A percentile compares a stretch with the other conserved stretches of the same genome.
Evolutionary conservation across 2,888 invertebrate species (phyloP).

Genomic region (Plebejus argus): DNA sequence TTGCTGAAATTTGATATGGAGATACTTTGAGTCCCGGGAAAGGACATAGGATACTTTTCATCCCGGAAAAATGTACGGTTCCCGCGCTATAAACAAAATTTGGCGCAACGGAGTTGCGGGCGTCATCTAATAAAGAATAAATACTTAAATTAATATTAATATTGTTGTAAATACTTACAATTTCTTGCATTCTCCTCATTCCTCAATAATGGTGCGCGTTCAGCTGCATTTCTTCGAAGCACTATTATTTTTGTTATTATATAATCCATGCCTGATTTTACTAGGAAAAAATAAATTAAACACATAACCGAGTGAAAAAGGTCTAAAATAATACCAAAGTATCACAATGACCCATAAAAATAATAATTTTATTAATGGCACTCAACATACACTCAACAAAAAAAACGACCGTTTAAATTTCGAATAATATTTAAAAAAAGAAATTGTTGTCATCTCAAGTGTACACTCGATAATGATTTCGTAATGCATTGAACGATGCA

Average conservation of each 20-base stretch:
- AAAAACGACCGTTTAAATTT: not conserved
- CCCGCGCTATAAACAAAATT: no score
- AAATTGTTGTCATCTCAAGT: not conserved
- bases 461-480: conserved; percentile 9
- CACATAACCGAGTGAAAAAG: not conserved
- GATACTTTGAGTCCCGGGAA: no score
- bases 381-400: not conserved
- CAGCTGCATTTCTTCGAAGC: not conserved
- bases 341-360: not conserved
- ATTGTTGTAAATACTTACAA: not conserved
- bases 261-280: not conserved
- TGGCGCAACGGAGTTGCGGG: no score
- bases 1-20: no score
- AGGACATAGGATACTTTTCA: no score
- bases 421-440: not conserved
- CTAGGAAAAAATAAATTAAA: conserved; percentile 4
- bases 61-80: no score
- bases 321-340: not conserved
- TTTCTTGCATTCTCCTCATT: not conserved
- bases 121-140: no score
- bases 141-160: no score
- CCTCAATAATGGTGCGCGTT: not conserved
- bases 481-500: conserved; percentile 14
- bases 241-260: not conserved
- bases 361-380: not conserved